Conservation (phyloP, 2,113 vertebrate genomes). For the Protomyctophum bolini region DNA sequence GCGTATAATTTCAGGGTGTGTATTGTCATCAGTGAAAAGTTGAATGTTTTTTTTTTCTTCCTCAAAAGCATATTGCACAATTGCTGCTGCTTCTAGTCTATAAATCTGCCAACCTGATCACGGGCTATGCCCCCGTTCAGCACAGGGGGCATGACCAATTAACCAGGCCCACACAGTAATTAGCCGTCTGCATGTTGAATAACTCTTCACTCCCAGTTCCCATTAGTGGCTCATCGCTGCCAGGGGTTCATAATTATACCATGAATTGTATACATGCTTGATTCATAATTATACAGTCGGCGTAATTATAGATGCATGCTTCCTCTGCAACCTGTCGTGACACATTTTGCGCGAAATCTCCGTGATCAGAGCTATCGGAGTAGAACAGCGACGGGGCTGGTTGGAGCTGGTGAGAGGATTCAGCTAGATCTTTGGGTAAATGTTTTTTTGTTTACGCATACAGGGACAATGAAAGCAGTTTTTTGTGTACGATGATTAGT, state of each 20-base stretch:
- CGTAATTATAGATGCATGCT: constrained; percentile 73
- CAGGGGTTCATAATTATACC: constrained; percentile 75
- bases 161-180: constrained; percentile 70
- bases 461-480: constrained; percentile 54
- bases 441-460: constrained; percentile 53
- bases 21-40: too few relatives aligned
- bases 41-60: constrained; percentile 1
- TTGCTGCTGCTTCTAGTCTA: constrained; percentile 33
- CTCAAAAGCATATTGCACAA: constrained; percentile 16
- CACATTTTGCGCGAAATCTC: constrained; percentile 59
- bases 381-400: constrained; percentile 38
- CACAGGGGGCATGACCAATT: constrained; percentile 70
- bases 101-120: constrained; percentile 65
- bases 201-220: constrained; percentile 70
- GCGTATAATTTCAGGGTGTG: too few relatives aligned
- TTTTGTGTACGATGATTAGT: constrained; percentile 27
- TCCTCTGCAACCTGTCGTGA: constrained; percentile 69
- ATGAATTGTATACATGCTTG: constrained; percentile 71
- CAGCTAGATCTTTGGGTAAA: constrained; percentile 46
- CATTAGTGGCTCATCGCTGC: constrained; percentile 71
- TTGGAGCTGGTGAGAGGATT: constrained; percentile 49
- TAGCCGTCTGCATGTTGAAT: constrained; percentile 72
- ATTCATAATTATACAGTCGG: constrained; percentile 72
- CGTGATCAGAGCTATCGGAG: constrained; percentile 54
- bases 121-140: constrained; percentile 28